Base-by-base conservation (phyloP, 2,113 vertebrate species). In the Pteruthius melanotis region DNA sequence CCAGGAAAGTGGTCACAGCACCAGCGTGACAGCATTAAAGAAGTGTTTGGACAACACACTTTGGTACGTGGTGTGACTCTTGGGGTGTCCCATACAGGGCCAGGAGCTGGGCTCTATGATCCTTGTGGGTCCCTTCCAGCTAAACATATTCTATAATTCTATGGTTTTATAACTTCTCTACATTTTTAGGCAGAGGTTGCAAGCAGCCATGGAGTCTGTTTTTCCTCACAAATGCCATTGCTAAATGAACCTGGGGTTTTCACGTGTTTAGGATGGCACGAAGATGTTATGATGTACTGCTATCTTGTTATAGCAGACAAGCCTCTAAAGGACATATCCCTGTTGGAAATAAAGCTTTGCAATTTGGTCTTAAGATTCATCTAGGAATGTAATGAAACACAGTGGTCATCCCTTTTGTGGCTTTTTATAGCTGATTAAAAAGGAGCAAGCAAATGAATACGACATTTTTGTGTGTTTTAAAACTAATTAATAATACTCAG, bases 51-150 rank as follows among this genome's bases (percentile, higher is more conserved):
- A 79, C 19, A 70, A 26, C 7, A 3, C n/a, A 4, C 15, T 20
- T 1, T 2, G 24, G 15, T 3, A 39, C 5, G 3, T 9, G 8
- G 5, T n/a, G 13, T 53, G 28, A n/a, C 13, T 9, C 30, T 63
- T 70, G 24, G 30, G 16, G 3, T 47, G 24, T 14, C 30, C 65
- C 1, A 1, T 13, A 13, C 10, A 21, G 1, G 1, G 20, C 13
- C 49, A 45, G 47, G 35, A 47, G 24, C 42, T 63, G 56, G 24
- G 21, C 17, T 54, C 6, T 7, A 7, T 35, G 7, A 35, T 18
- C 35, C 28, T 64, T 28, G 11, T 15, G 23, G 11, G 15, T 54
- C 11, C 14, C 24, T 40, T 56, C 30, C 40, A 87, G 26, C 17
- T 26, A 39, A 63, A 17, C 10, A 30, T 11, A 24, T 39, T 23